Percentiles rank a stretch among this genome's conserved stretches.
Conservation (phyloP, 2,888 invertebrate species). For the Drepana falcataria region DNA sequence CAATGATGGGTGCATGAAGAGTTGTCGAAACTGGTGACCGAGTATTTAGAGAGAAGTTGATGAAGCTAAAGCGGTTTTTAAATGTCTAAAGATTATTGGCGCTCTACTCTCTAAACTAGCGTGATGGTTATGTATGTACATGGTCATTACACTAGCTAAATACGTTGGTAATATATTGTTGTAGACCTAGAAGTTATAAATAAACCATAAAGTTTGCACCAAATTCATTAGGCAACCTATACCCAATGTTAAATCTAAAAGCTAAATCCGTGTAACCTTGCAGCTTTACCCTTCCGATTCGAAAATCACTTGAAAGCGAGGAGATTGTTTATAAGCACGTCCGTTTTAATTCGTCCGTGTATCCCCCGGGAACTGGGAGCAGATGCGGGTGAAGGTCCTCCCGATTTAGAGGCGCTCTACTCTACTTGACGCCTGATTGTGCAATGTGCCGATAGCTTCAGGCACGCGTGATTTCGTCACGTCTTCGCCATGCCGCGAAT, state of each 20-base stretch:
- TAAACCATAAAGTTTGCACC: background rate
- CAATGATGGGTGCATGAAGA: no score
- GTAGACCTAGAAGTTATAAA: no score
- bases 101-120: no score
- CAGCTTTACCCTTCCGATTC: constrained; percentile 17
- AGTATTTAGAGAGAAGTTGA: no score
- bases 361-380: constrained; percentile 52
- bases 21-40: no score
- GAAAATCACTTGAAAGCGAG: background rate
- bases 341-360: constrained; percentile 6
- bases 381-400: constrained; percentile 73
- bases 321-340: constrained; percentile 5
- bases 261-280: constrained; percentile 14
- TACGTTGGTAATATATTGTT: no score
- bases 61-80: no score
- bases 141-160: no score
- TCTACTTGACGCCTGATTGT: constrained; percentile 58
- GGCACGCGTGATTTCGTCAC: constrained; percentile 46
- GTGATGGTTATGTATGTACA: no score
- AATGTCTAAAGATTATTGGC: no score
- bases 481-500: constrained; percentile 21
- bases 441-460: constrained; percentile 45
- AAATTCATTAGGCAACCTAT: constrained; percentile 9
- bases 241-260: constrained; percentile 26
- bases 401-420: constrained; percentile 64